Conservation (phyloP, 2,113 vertebrate genomes). For the Strigops habroptila region DNA sequence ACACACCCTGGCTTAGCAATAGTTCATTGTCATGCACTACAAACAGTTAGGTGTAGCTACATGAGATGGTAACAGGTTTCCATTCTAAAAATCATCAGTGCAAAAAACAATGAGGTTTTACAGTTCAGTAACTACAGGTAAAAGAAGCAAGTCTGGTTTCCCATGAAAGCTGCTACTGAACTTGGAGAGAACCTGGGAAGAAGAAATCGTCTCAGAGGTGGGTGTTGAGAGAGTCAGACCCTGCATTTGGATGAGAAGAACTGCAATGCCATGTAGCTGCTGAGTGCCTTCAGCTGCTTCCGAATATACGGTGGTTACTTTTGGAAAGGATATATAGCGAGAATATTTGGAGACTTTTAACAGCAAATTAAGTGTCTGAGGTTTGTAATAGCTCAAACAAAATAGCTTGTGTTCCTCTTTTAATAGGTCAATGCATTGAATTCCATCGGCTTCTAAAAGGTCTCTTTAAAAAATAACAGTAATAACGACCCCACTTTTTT, state of each 20-base stretch:
- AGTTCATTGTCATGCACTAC: conserved; percentile 76
- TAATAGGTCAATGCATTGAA: conserved; percentile 29
- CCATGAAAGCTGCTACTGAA: conserved; percentile 60
- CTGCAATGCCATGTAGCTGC: conserved; percentile 6
- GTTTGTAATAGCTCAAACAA: conserved; percentile 44
- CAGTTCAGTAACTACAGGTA: conserved; percentile 84
- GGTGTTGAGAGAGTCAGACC: conserved; percentile 44
- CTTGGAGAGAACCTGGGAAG: conserved; percentile 44
- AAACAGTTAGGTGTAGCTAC: conserved; percentile 70
- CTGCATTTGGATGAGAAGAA: conserved; percentile 51
- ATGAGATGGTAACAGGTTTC: conserved; percentile 78
- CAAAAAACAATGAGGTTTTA: conserved; percentile 89
- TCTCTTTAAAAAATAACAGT: conserved; percentile 53
- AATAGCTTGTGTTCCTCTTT: conserved; percentile 37
- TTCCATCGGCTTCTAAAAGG: conserved; percentile 32
- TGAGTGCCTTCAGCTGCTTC: conserved; percentile 32
- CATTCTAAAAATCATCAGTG: conserved; percentile 82
- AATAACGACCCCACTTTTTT: neutral
- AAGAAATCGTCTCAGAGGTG: conserved; percentile 20
- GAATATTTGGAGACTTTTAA: conserved; percentile 33
- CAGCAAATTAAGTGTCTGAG: conserved; percentile 37
- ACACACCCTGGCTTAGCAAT: conserved; percentile 71
- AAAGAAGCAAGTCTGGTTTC: conserved; percentile 66
- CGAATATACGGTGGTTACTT: neutral
- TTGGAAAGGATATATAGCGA: neutral